Base-by-base conservation (phyloP, 2,113 vertebrate genomes). In the Pelecanus crispus region DNA sequence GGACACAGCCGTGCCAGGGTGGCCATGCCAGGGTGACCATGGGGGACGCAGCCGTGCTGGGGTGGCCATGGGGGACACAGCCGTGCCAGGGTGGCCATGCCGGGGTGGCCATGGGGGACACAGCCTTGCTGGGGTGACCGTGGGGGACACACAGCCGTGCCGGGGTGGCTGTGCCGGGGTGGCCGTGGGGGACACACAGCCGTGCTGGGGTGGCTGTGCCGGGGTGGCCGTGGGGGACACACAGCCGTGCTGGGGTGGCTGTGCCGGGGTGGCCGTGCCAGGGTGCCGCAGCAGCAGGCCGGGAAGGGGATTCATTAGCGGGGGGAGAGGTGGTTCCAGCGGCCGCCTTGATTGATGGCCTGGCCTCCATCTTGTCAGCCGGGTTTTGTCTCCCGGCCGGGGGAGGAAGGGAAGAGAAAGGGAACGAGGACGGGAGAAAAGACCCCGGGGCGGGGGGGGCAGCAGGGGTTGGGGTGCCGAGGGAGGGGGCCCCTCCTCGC, bases 261-360 rank as follows among this genome's bases (percentile, higher is more conserved):
- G 36, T 42, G 44, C 15, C 3, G 40, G 85, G 49, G 59, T 73
- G 62, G 29, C 19, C 7, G 25, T 52, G 47, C 21, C 11, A 72
- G 85, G 88, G 88, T 52, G 86, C 97, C 96, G 98, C 97, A 97
- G 97, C 96, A 96, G 90, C 97, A 94, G 86, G 92, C 66, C 97
- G 95, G 97, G 97, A 96, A 98, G 98, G 98, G 98, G 98, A 98
- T 98, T 98, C 98, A 98, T 98, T 98, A 98, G 97, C 96, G 92
- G 94, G 97, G 97, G 95, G 98, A 98, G 98, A 98, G 98, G 98
- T 98, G 97, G 98, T 98, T 98, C 98, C 97, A 96, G 97, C 98
- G 98, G 97, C 97, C 97, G 97, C 98, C 98, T 98, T 99, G 98
- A 99, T 99, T 98, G 99, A 99, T 99, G 98, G 98, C 97, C 97